Evolutionary conservation across 2,888 invertebrate genomes (phyloP), one percentile per base, ranked within the genome.

Genomic region (Alviniconcha strummeri): DNA sequence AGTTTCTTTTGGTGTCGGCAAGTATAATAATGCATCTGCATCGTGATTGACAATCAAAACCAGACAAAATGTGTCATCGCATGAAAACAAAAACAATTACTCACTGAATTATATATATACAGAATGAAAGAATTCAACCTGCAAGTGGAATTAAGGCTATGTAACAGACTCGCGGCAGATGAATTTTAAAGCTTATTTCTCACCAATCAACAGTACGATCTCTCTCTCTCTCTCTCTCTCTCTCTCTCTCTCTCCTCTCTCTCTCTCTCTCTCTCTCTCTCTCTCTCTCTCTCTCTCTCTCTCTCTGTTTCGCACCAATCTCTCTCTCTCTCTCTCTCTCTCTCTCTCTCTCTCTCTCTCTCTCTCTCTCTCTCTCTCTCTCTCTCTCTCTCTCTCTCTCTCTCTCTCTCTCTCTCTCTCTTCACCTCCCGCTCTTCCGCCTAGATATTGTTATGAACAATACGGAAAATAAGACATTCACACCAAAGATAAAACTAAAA

Each of bases 211-310:
- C 11, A 36, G 54, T 57, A 9, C 4, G n/a, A 52, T 67, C 80
- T 54, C 6, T 54, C 69, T 55, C 17, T 52, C 67, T 76, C 17
- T 82, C 78, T 52, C n/a, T 71, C 0, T 55, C 8, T 55, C 76
- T 76, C 8, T 78, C 78, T 36, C 54, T 72, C 57, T 52, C 60
- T 76, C 75, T 76, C 55, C 52, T 82, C 64, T 64, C 64, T 76
- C 76, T 54, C 54, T 64, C 75, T 64, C 54, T 75, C 64, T 82
- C 64, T 82, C 76, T 82, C 64, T 82, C 60, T 75, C 75, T 82
- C 67, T 64, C 60, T 77, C 52, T 57, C 57, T 71, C 60, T 56
- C 54, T 72, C 36, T 36, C 54, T 72, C 57, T 52, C 60, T 76
- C 75, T 76, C 52, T 82, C 64, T 64, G 54, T 76, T 64, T 54